Base-by-base conservation (phyloP, 2,113 vertebrate genomes). In the Pollachius pollachius region DNA sequence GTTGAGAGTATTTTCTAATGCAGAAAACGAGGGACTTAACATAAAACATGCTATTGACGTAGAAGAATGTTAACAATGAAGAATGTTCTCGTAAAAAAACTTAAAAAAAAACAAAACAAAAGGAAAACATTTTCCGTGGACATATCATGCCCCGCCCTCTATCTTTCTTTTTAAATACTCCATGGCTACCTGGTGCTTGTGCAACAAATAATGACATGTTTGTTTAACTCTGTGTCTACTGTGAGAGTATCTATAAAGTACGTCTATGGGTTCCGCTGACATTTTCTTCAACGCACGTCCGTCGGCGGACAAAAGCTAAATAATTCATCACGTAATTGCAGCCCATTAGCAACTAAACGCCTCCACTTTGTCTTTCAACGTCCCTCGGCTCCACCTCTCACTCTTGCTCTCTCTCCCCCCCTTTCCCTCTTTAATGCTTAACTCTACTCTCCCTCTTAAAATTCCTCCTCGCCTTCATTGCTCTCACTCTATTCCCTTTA, bases 301-400 rank as follows among this genome's bases (percentile, higher is more conserved):
- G n/a, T n/a, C n/a, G 76, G 76, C 25, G 16, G 84, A 82, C 54
- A 57, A 57, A 41, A 78, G 64, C 79, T 88, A 78, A 89, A 90
- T 88, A 82, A 90, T 88, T 86, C 69, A 90, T 83, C 73, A 15
- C 41, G 67, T 89, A 88, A 90, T 88, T 88, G 89, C 87, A 83
- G 74, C 84, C 84, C 84, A 86, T 83, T 73, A 83, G 72, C 71
- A 81, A 78, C 72, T 75, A 67, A 76, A 84, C 77, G 75, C 41
- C 70, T 77, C 72, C 72, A 60, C 71, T 77, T 66, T 27, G 62
- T 79, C 78, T 63, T 76, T 82, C 78, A 62, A 48, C 68, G 63
- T 7, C 74, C 62, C 77, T 71, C 73, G 37, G 37, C 37, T 41
- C 37, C 37, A 41, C 8, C 54, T 57, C 16, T 17, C 15, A n/a